Base-by-base conservation (phyloP, 2,888 invertebrate genomes). In the Altica lythri region DNA sequence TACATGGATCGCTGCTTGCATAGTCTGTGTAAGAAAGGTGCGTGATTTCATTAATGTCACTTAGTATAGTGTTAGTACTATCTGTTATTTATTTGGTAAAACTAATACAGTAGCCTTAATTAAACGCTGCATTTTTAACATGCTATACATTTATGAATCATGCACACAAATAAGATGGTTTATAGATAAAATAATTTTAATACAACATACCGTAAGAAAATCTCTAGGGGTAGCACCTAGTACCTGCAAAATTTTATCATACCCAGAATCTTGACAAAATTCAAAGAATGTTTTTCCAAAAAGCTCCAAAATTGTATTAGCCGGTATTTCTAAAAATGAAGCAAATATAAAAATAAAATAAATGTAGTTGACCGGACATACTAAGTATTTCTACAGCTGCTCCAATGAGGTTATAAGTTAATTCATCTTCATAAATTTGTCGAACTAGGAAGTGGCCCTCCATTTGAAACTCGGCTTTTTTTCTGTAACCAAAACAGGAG, bases 221-320 rank as follows among this genome's bases (percentile, higher is more conserved):
- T 97, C 96, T 59, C 94, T 81, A 0, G 95, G 94, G 14, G 95
- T 95, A 13, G 95, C 95, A 35, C 96, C 96, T 2, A 96, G 79
- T 4, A 95, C 95, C 78, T 94, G 92, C 25, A 97, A 81, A 60
- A 95, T 95, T 76, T 94, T 93, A 72, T 95, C 95, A 71, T 95
- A 96, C n/a, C 96, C 95, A 2, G 94, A 95, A 74, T 95, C 94
- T 75, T 95, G 93, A 69, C 95, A 96, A 72, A 95, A 94, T 75
- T 95, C 95, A 72, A 95, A 95, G 78, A 96, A 96, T 66, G 92
- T 95, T 72, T 91, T 92, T 1, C 96, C 96, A 70, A 96, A 95
- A 2, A 91, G 78, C 74, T 95, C 94, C 67, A 95, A 77, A 64
- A 95, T 93, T 22, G 88, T 88, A 69, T 91, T 88, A 1, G 94